Evolutionary conservation across 2,113 vertebrate genomes (phyloP).

Genomic region (Quiscalus mexicanus): DNA sequence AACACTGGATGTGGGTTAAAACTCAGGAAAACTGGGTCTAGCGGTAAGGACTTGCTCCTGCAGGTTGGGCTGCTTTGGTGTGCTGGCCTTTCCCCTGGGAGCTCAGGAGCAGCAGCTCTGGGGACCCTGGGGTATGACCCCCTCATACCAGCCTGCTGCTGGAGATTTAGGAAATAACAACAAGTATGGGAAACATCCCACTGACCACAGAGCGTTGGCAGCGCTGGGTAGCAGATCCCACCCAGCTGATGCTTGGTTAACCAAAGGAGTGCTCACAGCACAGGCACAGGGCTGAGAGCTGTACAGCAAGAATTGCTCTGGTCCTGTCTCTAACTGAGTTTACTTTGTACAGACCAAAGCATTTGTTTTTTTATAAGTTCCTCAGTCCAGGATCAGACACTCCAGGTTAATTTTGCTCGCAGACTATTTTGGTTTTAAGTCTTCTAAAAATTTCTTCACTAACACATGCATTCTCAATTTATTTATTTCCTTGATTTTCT

Average conservation of each 20-base stretch:
- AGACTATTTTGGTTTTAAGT: neutral
- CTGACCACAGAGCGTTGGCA: fast-evolving
- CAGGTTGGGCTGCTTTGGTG: neutral
- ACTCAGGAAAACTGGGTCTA: neutral
- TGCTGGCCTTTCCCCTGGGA: neutral
- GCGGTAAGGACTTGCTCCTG: neutral
- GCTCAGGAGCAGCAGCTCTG: neutral
- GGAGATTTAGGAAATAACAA: neutral
- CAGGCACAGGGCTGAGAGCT: neutral
- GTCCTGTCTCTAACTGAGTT: neutral
- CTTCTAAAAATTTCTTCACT: neutral
- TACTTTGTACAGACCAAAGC: neutral
- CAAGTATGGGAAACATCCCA: neutral
- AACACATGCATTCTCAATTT: neutral
- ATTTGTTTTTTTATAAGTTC: neutral
- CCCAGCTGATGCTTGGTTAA: neutral
- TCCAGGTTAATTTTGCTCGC: neutral
- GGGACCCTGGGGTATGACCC: neutral
- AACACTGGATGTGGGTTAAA: neutral
- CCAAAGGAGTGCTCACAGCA: neutral
- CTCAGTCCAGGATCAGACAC: neutral
- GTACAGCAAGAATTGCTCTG: neutral
- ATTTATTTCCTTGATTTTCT: neutral
- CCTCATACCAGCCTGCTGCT: fast-evolving
- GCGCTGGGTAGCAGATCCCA: neutral